Evolutionary conservation across 2,888 invertebrate species (phyloP), one percentile per base, ranked within the genome.

Genomic region (Syrista parreyssii): DNA sequence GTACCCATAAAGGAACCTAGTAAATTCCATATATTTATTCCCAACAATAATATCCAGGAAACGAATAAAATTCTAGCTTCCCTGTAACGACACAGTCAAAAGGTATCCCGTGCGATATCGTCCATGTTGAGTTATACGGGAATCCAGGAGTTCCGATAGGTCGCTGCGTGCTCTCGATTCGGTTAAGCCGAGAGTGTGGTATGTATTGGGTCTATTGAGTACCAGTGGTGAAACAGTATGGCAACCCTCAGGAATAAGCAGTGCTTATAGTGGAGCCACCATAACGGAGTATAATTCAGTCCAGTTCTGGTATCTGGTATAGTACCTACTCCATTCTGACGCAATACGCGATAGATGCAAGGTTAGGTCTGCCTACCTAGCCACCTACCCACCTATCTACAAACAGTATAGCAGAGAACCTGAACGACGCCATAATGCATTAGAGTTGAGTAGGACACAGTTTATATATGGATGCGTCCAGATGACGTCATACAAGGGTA

Each of bases 231-330:
- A 68, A 79, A 81, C 76, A 80, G 82, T 79, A 82, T 80, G 78
- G 77, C 86, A 79, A 81, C 83, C 79, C 76, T 80, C 80, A 80
- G 81, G 82, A 84, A 11, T 36, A 35, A 68, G 76, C 75, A 83
- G 83, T 79, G 83, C 77, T 85, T 85, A 87, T 84, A 84, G 85
- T 85, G 83, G 85, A 86, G 85, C 80, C 84, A 86, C 86, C 87
- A 89, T 89, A 88, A 88, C 88, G 84, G 86, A 86, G 85, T 87
- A 88, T 89, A 88, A 89, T 89, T 90, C 88, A 89, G 87, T 85
- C 84, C 84, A 83, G 85, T 85, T 87, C 86, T 84, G 86, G 87
- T 88, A 88, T 88, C 55, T 55, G 55, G 89, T 89, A 86, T 86
- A 88, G 86, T 84, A 83, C 84, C 84, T 85, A 86, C 86, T 86